A percentile compares a stretch with the other conserved stretches of the same genome.
Evolutionary conservation across 2,888 invertebrate genomes (phyloP).

Genomic region (Pheosia gnoma): DNA sequence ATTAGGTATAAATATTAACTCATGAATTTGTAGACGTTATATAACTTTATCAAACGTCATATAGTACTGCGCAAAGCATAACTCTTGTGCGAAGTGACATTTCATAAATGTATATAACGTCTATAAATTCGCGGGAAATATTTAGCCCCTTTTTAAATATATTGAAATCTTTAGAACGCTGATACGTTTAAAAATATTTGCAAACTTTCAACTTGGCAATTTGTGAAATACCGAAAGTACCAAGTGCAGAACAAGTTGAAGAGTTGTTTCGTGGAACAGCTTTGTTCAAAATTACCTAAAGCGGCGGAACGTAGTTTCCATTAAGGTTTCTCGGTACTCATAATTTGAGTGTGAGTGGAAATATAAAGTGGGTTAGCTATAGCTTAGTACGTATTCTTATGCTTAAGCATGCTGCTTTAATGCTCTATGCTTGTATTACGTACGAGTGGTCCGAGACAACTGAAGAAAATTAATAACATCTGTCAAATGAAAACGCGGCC

Average conservation of each 20-base stretch:
- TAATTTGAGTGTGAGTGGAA: background rate
- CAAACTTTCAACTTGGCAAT: constrained; percentile 26
- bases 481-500: no score
- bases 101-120: no score
- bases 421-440: no score
- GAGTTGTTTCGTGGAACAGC: constrained; percentile 16
- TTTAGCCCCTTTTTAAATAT: background rate
- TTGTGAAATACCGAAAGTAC: constrained; percentile 24
- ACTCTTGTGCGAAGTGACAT: no score
- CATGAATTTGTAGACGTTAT: no score
- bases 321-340: constrained; percentile 3
- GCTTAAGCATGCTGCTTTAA: no score
- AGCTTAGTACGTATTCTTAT: background rate
- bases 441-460: no score
- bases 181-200: constrained; percentile 10
- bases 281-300: constrained; percentile 21
- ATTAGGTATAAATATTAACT: no score
- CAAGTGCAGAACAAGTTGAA: constrained; percentile 21
- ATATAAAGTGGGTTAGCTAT: background rate
- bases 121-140: no score
- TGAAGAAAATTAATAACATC: no score
- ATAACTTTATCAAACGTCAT: no score
- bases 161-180: background rate
- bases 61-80: no score
- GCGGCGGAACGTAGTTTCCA: constrained; percentile 5